Evolutionary conservation across 2,797 vertebrate species (phyloP), one percentile per base, ranked within the genome.

Genomic region (Tauraco hartlaubi): DNA sequence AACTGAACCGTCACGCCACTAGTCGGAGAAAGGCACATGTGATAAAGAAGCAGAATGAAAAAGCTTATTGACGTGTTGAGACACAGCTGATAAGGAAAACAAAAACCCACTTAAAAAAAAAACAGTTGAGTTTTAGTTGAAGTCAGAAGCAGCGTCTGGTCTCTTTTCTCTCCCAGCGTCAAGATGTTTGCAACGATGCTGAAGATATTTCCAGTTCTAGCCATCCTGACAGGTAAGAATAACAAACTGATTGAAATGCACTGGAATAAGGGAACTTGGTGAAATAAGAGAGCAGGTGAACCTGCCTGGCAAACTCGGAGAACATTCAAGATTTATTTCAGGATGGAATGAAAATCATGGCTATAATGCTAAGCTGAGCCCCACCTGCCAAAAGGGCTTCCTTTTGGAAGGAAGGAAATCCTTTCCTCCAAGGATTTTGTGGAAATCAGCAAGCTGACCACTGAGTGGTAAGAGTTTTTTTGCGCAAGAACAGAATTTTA

Each of bases 201-300:
- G 96, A 97, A 92, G 89, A 84, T 97, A 35, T 41, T 98, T 76
- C 88, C 97, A 61, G 15, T 97, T 92, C 76, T 98, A 58, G 93
- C 80, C 28, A 48, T 94, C 66, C 71, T 98, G 56, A 39, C 95
- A 97, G 98, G 98, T 98, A 97, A 98, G 97, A 92, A 92, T 63
- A 33, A 81, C 20, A 87, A 90, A 79, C 59, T 33, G 29, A 90
- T 29, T 0, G 0, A 78, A 67, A 75, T 15, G 62, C 6, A 9
- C 25, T 54, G 68, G 43, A 46, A 61, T 35, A 75, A 71, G 58
- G 41, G 59, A 77, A 66, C n/a, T 23, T 58, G 37, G 13, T 66
- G 80, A 73, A 61, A 28, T 33, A 14, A 28, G 63, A 67, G 18
- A 62, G 74, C 49, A 59, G 49, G 68, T 80, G 73, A 88, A 8